Base-by-base conservation (phyloP, 2,888 invertebrate species). In the Orgyia antiqua region DNA sequence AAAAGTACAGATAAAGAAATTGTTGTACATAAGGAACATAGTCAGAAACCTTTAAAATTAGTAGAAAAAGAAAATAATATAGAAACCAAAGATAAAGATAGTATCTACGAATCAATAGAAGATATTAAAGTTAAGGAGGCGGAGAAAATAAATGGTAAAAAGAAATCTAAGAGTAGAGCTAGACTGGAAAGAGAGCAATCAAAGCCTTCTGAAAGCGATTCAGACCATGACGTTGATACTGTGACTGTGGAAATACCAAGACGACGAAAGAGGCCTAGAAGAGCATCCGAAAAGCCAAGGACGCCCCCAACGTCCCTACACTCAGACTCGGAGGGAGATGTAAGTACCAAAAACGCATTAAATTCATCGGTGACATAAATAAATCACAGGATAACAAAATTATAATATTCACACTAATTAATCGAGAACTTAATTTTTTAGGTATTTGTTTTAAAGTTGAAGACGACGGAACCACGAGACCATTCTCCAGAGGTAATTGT, bases 401-500 rank as follows among this genome's bases (percentile, higher is more conserved):
- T 26, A 2, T 13, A 25, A 1, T 25, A 24, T 9, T 33, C 29
- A 18, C 2, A 15, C 26, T 6, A 13, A 11, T 8, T 8, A 21
- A n/a, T n/a, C n/a, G n/a, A n/a, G n/a, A n/a, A n/a, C n/a, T n/a
- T n/a, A n/a, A n/a, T n/a, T n/a, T 35, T 68, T 3, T 44, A 84
- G 86, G 70, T 86, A 0, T 86, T 74, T 31, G 78, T 86, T 5
- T 53, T 86, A 0, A 84, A 86, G 55, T 45, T 87, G 5, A 80
- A 78, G 58, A 70, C 87, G 25, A 70, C 83, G 24, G 82, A 78
- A 25, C 66, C 57, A 9, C 61, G 74, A 2, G 71, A 79, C 13
- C 63, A 70, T n/a, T 79, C 80, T 0, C 87, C 88, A 24, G 93
- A 92, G 61, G 89, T 94, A 0, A 92, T 94, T 44, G 92, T 94